Evolutionary conservation across 2,113 vertebrate species (phyloP).

Genomic region (Calonectris borealis): DNA sequence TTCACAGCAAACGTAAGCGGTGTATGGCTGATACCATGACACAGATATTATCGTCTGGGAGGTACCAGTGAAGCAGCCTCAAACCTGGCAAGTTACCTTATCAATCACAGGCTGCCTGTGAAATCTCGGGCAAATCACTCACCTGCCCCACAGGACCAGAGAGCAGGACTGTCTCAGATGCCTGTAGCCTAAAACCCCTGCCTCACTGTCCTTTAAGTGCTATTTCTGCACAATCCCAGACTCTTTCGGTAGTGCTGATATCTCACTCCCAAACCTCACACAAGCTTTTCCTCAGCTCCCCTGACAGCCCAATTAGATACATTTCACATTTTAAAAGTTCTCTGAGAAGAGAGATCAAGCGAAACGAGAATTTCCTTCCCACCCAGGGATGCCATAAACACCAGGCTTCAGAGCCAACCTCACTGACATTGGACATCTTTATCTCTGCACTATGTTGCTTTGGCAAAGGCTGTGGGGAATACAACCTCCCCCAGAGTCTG

Average conservation of each 20-base stretch:
- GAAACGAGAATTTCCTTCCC: neutral
- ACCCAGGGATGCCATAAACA: neutral
- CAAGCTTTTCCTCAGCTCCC: neutral
- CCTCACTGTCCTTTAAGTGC: neutral
- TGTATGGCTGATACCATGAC: neutral
- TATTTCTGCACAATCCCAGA: neutral
- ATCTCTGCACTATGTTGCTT: accelerated
- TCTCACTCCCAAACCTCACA: accelerated
- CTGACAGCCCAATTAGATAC: neutral
- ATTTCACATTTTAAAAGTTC: neutral
- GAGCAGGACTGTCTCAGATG: neutral
- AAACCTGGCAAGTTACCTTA: neutral
- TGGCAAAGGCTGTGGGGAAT: neutral
- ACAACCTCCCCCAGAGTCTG: neutral
- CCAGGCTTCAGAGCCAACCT: neutral
- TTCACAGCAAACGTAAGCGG: neutral
- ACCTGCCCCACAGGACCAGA: neutral
- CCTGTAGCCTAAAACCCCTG: neutral
- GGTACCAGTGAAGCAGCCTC: neutral
- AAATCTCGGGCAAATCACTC: neutral
- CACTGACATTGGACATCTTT: neutral
- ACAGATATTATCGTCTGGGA: neutral
- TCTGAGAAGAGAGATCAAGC: neutral
- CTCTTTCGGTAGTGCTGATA: neutral
- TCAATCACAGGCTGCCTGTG: neutral